Percentiles rank a stretch among this genome's conserved stretches.
phyloP scores from a whole-genome alignment of 2,113 vertebrate genomes.

The Galemys pyrenaicus region DNA sequence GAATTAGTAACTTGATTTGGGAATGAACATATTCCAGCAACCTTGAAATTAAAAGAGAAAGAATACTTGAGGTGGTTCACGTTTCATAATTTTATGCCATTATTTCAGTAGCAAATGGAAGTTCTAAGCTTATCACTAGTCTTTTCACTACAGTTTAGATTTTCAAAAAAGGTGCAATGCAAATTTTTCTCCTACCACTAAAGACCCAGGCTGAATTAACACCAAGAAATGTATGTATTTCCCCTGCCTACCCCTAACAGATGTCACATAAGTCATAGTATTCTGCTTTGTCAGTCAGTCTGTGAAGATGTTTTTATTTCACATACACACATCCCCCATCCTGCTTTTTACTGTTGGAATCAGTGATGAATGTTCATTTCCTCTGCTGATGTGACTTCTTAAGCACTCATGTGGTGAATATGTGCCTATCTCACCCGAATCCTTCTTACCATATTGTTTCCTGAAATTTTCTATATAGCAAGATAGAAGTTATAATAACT shows the following conservation, averaged over 20 bases:
- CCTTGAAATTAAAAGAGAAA: constrained; percentile 30
- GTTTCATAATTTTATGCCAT: background rate
- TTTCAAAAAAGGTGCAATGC: constrained; percentile 24
- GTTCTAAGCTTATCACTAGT: background rate
- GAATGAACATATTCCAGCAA: constrained; percentile 6
- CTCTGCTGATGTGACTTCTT: background rate
- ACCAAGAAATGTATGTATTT: background rate
- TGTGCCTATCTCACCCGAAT: background rate
- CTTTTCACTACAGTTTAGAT: constrained; percentile 55
- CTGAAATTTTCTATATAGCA: background rate
- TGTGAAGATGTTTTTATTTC: background rate
- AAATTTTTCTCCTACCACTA: background rate
- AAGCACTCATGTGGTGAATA: background rate
- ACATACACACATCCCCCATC: background rate
- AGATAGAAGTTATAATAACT: background rate
- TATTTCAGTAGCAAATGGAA: constrained; percentile 33
- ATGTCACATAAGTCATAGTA: background rate
- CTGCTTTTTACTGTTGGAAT: background rate
- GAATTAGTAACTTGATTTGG: constrained; percentile 34
- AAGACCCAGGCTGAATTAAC: background rate
- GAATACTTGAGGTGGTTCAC: background rate
- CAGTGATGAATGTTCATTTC: background rate
- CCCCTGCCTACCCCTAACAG: background rate
- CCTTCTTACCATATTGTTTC: background rate
- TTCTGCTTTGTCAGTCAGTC: background rate